These are phyloP conservation scores for Antheraea pernyi DNA, from an alignment of 1,140 invertebrate genomes.

Conservation along the genomic window DNA sequence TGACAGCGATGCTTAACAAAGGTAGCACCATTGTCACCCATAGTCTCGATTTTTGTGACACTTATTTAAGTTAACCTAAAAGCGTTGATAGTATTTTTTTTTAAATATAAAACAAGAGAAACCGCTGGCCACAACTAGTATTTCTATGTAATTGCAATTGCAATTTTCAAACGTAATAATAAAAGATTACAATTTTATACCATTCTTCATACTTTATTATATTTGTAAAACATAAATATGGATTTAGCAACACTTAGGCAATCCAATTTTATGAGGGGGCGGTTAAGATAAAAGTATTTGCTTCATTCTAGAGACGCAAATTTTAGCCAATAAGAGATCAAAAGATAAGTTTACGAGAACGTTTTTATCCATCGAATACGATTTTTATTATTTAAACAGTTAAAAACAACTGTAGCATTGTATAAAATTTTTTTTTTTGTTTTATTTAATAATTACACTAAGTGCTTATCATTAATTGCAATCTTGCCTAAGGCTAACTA, in stretches of 20 bases:
- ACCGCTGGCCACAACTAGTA: too few relatives aligned
- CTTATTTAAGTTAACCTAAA: too few relatives aligned
- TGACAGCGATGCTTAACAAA: too few relatives aligned
- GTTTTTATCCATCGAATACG: background rate
- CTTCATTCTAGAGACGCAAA: background rate
- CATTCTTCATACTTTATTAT: background rate
- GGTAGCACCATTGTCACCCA: too few relatives aligned
- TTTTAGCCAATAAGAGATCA: background rate
- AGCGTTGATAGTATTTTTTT: too few relatives aligned
- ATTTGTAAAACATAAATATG: background rate
- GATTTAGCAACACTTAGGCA: background rate
- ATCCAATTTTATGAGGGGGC: background rate
- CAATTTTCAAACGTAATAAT: background rate
- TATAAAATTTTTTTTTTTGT: background rate
- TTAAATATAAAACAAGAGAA: too few relatives aligned
- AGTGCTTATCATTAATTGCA: too few relatives aligned
- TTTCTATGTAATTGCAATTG: too few relatives aligned
- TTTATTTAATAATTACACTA: background rate
- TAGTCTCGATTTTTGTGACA: too few relatives aligned
- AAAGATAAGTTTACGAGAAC: background rate
- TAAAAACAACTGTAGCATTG: background rate
- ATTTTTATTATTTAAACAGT: background rate
- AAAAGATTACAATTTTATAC: background rate
- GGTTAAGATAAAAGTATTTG: background rate
- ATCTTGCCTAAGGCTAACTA: too few relatives aligned